Evolutionary conservation across 2,888 invertebrate species (phyloP).

Genomic region (Teinopalpus imperialis): DNA sequence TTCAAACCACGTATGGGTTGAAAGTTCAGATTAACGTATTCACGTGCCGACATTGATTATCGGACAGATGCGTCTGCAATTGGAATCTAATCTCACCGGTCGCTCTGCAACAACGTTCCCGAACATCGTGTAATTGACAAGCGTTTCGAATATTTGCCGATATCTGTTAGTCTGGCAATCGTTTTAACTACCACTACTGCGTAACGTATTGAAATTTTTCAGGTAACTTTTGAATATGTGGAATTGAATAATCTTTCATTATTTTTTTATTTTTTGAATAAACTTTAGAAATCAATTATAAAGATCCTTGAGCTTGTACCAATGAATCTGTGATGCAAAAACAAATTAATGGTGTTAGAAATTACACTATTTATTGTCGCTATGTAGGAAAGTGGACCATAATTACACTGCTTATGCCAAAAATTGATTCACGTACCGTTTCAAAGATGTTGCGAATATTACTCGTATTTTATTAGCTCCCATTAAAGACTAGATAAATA

Average conservation of each 20-base stretch:
- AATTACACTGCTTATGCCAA: too few species aligned
- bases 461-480: too few species aligned
- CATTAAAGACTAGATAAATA: too few species aligned
- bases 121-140: slow-evolving; percentile 50
- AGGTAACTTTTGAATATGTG: not conserved
- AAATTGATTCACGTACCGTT: too few species aligned
- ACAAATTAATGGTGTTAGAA: too few species aligned
- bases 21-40: slow-evolving; percentile 41
- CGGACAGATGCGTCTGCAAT: slow-evolving; percentile 61
- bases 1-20: slow-evolving; percentile 43
- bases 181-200: slow-evolving; percentile 26
- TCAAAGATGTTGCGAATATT: too few species aligned
- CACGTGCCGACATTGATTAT: slow-evolving; percentile 60
- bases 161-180: slow-evolving; percentile 21
- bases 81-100: slow-evolving; percentile 64
- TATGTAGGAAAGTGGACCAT: too few species aligned
- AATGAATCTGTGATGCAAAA: too few species aligned
- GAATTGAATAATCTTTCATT: slow-evolving; percentile 14
- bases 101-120: slow-evolving; percentile 46
- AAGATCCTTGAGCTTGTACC: too few species aligned
- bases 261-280: too few species aligned
- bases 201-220: slow-evolving; percentile 9
- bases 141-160: slow-evolving; percentile 45
- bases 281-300: too few species aligned
- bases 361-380: too few species aligned